Base-by-base conservation (phyloP, 2,113 vertebrate species). In the Amblyornis subalaris region DNA sequence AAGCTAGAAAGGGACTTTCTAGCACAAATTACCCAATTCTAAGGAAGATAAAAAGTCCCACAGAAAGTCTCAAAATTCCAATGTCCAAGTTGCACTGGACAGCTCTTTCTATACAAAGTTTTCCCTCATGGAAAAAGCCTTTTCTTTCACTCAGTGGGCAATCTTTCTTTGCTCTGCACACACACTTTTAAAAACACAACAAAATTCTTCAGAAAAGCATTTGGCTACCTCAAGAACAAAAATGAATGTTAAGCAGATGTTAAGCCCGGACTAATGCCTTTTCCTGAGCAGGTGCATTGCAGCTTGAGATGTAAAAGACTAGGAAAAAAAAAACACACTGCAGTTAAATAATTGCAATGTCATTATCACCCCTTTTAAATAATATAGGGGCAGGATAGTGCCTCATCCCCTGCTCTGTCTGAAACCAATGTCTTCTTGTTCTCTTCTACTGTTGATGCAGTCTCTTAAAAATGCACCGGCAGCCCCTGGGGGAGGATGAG, bases 1-100 rank as follows among this genome's bases (percentile, higher is more conserved):
- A 13, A 73, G 24, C 10, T 51, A 9, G 15, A 64, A 89, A 58
- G 24, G 1, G 12, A 54, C 20, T 55, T 77, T 78, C 21, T 64
- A 58, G 29, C 31, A 84, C 23, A 50, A 77, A 31, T 75, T 29
- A 62, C 17, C 6, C n/a, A 62, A 54, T 4, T 6, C 7, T 69
- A 40, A 33, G 19, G 26, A 75, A 67, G 1, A 5, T 7, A 35
- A 29, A 25, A 55, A 25, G 23, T 19, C 42, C 15, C 54, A 80
- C 7, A 66, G 25, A 42, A 93, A 84, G 28, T 36, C 40, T 55
- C 3, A 0, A 21, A 47, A 9, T 57, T 45, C 14, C 31, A 51
- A 1, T 6, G 19, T 54, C 44, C 0, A 1, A 67, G 35, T 6
- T 57, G n/a, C 53, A 45, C 33, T 5, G 21, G 16, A 38, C 24